phyloP scores from a whole-genome alignment of 2,113 vertebrate species.

The Oncorhynchus nerka region DNA sequence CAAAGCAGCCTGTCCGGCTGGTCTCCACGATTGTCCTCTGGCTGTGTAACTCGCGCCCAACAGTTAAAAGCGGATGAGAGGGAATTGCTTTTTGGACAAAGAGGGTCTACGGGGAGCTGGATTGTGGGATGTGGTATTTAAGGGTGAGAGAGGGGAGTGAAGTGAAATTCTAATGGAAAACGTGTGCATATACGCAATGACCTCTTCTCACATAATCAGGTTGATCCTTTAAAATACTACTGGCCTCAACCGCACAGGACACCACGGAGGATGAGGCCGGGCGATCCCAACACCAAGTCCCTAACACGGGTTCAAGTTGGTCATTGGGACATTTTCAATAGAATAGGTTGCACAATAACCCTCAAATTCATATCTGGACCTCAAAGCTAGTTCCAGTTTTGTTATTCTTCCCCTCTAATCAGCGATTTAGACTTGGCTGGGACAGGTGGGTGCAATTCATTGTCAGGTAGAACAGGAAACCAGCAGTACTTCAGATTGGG shows the following conservation, averaged over 20 bases:
- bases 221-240: neutral
- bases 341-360: too few relatives aligned
- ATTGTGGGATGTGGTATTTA: constrained; percentile 22
- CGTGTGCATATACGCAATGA: neutral
- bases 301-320: too few relatives aligned
- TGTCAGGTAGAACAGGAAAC: too few relatives aligned
- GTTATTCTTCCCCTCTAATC: too few relatives aligned
- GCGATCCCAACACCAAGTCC: too few relatives aligned
- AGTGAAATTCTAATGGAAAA: constrained; percentile 17
- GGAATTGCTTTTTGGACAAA: neutral
- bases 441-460: too few relatives aligned
- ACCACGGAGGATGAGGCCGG: neutral
- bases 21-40: constrained; percentile 33
- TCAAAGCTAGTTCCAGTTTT: too few relatives aligned
- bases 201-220: neutral
- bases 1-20: neutral
- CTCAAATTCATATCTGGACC: too few relatives aligned
- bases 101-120: constrained; percentile 6
- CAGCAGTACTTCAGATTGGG: too few relatives aligned
- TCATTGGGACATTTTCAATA: too few relatives aligned
- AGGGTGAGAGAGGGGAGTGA: constrained; percentile 8
- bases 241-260: neutral
- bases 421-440: too few relatives aligned
- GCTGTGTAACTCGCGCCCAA: constrained; percentile 32
- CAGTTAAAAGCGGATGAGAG: constrained; percentile 18